Evolutionary conservation across 1,140 invertebrate species (phyloP), one percentile per base, ranked within the genome.

Genomic region (Platyscapa corneri): DNA sequence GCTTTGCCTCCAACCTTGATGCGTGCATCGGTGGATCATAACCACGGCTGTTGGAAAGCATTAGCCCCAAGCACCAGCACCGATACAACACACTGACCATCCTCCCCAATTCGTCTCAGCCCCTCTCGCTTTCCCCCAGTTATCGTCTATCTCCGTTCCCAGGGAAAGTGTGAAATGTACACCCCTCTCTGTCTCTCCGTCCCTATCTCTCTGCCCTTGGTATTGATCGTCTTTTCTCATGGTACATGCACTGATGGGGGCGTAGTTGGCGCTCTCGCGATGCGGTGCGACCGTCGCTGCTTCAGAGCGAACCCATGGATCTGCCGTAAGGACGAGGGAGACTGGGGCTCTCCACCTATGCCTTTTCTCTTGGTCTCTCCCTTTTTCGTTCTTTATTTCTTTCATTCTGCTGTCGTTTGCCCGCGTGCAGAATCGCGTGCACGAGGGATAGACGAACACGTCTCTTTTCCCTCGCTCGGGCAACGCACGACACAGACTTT

Each of bases 191-290:
- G 37, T 14, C 76, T 60, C 30, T 60, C 76, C 23, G 12, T 37
- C n/a, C 70, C 23, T 53, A 12, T 46, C 70, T 74, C 49, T 64
- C 27, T 6, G 3, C 23, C 18, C 64, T n/a, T 8, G 89, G 88
- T 92, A 91, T 91, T 91, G 91, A 91, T 92, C 91, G 90, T 60
- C 74, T 88, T 89, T 88, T 85, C 88, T 87, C 84, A 89, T 88
- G 85, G 88, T 90, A 84, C 85, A 16, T 2, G 72, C 42, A 37
- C 27, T 56, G 89, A 91, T 90, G 90, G 91, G 91, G 92, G 91
- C 90, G 89, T 86, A 86, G 83, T 84, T 78, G 88, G 86, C 88
- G 74, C 14, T 18, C 37, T 27, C 49, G 49, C 49, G 18, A 39
- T n/a, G 42, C 74, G 23, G 42, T 32, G 27, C 42, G 75, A 46